Evolutionary conservation across 2,113 vertebrate species (phyloP).

Genomic region (Platichthys stellatus): DNA sequence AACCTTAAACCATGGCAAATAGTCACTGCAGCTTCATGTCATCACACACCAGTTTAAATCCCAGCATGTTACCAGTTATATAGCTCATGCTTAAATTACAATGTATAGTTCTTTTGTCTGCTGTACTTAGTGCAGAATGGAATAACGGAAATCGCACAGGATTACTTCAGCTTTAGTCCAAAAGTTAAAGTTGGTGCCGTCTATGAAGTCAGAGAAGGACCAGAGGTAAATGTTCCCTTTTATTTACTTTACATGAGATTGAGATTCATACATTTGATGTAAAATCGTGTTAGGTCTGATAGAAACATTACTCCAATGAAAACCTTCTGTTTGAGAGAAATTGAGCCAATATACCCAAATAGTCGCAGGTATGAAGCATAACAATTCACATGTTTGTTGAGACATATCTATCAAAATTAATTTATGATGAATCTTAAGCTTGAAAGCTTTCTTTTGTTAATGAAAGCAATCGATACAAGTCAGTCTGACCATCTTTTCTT

Average conservation of each 20-base stretch:
- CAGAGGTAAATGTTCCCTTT: slow-evolving; percentile 83
- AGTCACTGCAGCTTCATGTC: background rate
- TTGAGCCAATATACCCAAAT: no score
- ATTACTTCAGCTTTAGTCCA: slow-evolving; percentile 98
- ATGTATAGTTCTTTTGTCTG: slow-evolving; percentile 65
- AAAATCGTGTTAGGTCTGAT: no score
- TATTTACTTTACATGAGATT: no score
- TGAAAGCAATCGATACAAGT: background rate
- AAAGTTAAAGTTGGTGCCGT: slow-evolving; percentile 98
- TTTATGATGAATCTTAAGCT: no score
- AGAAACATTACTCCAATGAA: no score
- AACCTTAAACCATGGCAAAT: background rate
- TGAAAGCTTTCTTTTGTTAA: no score
- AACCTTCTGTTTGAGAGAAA: no score
- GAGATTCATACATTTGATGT: no score
- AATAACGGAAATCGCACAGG: slow-evolving; percentile 95
- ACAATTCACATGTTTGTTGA: no score
- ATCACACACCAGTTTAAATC: background rate
- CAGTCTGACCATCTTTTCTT: background rate
- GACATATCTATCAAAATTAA: no score
- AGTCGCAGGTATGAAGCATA: no score
- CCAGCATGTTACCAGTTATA: background rate
- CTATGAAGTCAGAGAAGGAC: slow-evolving; percentile 97
- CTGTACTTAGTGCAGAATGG: slow-evolving; percentile 96
- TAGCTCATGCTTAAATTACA: slow-evolving; percentile 8